These are phyloP conservation scores for Chiloscyllium punctatum DNA, from an alignment of 2,797 vertebrate genomes.

Conservation along the genomic window DNA sequence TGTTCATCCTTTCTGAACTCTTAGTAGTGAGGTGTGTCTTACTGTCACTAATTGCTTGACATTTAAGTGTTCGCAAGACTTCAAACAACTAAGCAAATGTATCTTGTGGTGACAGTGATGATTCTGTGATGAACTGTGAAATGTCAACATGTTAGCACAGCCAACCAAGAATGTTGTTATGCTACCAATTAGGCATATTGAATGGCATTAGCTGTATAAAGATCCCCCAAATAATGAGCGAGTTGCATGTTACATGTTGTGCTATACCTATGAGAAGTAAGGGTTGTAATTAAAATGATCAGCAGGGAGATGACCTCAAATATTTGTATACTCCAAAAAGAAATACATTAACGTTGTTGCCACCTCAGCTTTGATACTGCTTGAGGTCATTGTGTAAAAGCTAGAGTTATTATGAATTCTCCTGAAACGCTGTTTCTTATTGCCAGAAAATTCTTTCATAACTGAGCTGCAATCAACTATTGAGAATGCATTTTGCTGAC, in stretches of 20 bases:
- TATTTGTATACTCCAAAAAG: not conserved
- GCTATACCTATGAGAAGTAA: not conserved
- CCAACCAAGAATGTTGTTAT: not conserved
- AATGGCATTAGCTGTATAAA: not conserved
- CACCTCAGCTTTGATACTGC: not conserved
- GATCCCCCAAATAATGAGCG: not conserved
- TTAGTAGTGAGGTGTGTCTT: not conserved
- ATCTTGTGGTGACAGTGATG: not conserved
- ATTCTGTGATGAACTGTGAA: not conserved
- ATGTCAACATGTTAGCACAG: not conserved
- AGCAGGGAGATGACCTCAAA: not conserved
- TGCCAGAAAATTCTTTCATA: not conserved
- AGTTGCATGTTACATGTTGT: not conserved
- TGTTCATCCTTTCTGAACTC: not conserved
- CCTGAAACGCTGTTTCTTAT: not conserved
- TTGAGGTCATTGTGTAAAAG: not conserved
- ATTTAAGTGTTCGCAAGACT: conserved; percentile 4
- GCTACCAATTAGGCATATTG: conserved; percentile 9
- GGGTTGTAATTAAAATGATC: not conserved
- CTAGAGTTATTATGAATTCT: not conserved
- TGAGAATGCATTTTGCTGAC: not conserved
- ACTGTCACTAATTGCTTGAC: not conserved
- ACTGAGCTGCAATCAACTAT: not conserved
- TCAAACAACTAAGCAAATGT: conserved; percentile 11
- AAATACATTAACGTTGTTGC: not conserved